These are phyloP conservation scores for Sminthurides aquaticus DNA, from an alignment of 2,888 invertebrate species.

Conservation along the genomic window DNA sequence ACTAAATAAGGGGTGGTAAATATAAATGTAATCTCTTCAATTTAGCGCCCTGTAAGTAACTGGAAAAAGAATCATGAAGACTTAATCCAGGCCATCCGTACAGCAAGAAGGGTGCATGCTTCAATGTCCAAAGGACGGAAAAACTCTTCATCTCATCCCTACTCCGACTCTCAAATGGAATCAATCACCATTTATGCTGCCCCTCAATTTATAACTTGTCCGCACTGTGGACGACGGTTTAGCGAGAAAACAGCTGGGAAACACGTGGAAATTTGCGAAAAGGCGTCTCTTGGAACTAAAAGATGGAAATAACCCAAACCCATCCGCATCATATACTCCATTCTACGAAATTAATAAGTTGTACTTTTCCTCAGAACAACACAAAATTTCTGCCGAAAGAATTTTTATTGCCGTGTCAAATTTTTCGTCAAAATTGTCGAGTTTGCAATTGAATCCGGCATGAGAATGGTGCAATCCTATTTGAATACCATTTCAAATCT, in stretches of 20 bases:
- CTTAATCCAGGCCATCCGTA: conserved; percentile 80
- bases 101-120: conserved; percentile 75
- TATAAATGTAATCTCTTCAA: no score
- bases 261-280: conserved; percentile 17
- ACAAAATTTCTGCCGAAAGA: no score
- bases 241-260: conserved; percentile 12
- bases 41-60: conserved; percentile 48
- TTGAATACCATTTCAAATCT: no score
- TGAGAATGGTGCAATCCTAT: no score
- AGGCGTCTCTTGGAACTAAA: background rate
- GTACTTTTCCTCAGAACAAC: no score
- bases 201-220: conserved; percentile 13
- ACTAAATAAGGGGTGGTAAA: no score
- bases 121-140: conserved; percentile 75
- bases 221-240: conserved; percentile 23
- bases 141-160: conserved; percentile 71
- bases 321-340: background rate
- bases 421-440: no score
- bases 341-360: no score
- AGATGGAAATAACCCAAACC: background rate
- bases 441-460: no score
- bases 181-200: background rate
- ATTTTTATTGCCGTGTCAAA: no score
- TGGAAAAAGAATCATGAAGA: conserved; percentile 93
- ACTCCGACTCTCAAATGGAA: conserved; percentile 64